Evolutionary conservation across 2,113 vertebrate species (phyloP).

Genomic region (Petromus typicus): DNA sequence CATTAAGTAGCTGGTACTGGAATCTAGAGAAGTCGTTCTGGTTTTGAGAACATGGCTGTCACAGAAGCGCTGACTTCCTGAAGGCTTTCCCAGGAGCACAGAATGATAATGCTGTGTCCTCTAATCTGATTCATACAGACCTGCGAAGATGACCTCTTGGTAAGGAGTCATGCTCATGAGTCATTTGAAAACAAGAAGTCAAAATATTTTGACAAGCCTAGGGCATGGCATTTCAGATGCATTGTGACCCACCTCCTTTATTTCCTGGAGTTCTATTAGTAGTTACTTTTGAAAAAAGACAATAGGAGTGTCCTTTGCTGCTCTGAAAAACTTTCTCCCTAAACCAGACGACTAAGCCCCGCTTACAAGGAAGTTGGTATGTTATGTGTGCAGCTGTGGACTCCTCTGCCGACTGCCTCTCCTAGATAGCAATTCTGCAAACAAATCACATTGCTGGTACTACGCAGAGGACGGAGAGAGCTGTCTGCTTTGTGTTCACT

Average conservation of each 20-base stretch:
- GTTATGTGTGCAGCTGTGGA: not conserved
- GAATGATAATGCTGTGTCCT: not conserved
- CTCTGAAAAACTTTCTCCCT: constrained; percentile 27
- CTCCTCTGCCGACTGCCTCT: not conserved
- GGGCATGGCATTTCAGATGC: not conserved
- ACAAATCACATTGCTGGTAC: not conserved
- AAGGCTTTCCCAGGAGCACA: not conserved
- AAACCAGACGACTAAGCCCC: not conserved
- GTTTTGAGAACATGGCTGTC: not conserved
- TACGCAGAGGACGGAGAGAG: not conserved
- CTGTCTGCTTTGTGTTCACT: not conserved
- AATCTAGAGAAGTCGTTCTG: not conserved
- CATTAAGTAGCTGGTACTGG: not conserved
- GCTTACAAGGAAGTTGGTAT: not conserved
- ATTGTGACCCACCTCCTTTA: not conserved
- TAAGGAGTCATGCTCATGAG: constrained; percentile 6
- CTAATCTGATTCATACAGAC: not conserved
- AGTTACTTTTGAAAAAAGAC: constrained; percentile 7
- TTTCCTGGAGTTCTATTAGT: not conserved
- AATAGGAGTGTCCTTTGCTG: not conserved
- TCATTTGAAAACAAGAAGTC: constrained; percentile 43
- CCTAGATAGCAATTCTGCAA: not conserved
- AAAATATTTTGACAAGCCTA: constrained; percentile 25
- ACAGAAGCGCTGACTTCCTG: not conserved
- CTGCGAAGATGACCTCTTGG: not conserved